Base-by-base conservation (phyloP, 92 coral and sea anemone species). In the Porites divaricata region DNA sequence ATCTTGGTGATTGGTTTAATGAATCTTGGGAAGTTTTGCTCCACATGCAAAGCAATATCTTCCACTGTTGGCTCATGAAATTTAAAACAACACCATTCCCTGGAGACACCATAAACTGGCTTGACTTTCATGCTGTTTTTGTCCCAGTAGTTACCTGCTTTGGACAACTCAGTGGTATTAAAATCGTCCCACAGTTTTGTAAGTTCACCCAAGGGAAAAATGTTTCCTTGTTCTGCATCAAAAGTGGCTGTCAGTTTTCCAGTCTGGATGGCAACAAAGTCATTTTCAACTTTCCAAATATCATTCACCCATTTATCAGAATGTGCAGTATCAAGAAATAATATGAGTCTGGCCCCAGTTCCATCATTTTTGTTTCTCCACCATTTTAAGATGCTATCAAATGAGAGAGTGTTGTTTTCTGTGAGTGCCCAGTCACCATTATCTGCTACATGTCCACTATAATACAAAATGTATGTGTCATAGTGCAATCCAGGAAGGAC, bases 31-130 rank as follows among this genome's bases (percentile, higher is more conserved):
- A 97, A 97, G 56, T 95, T 93, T 67, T 97, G 94, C 52, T 95
- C 99, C 24, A 97, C 95, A 76, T 97, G 99, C 23, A 87, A 93
- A 19, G 95, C 88, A 41, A 97, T 92, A 74, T 97, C 99, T 50
- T 97, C 90, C 52, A 88, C 92, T 17, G 98, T 97, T 24, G 99
- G 99, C 57, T 95, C 96, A 77, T 97, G 99, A 75, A 97, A 97
- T 70, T 90, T 89, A 57, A 97, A 97, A 79, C 95, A 92, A 83
- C 99, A 95, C 98, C 98, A 97, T 35, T 91, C 89, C 67, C 88
- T 91, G 66, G 99, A 90, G 22, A 97, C 98, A 9, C 97, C 99
- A 88, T 93, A 97, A 16, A 89, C 70, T 12, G 97, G 99, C 64
- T 89, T 89, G 22, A 95, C 98, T 64, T 89, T 91, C 24, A 72